Evolutionary conservation across 30 jellyfish, hydroid and myxozoan genomes (phyloP).

Genomic region (Phacellophora camtschatica): DNA sequence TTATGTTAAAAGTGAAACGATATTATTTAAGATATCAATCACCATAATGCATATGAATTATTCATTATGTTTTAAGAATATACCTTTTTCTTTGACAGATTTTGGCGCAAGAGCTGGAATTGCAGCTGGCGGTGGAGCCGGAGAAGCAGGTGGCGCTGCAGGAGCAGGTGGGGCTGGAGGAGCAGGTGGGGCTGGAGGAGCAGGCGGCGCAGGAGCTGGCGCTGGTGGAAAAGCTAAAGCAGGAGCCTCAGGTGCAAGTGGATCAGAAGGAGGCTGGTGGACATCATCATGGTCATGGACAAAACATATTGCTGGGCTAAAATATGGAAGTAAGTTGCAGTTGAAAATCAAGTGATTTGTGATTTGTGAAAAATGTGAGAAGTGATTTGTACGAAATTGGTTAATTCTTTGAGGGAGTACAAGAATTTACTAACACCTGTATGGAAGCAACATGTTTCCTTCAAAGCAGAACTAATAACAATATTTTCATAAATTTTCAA

Average conservation of each 20-base stretch:
- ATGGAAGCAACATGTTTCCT: too few species aligned
- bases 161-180: conserved; percentile 39
- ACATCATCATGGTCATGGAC: conserved; percentile 64
- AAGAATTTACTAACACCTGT: too few species aligned
- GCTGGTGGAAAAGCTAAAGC: conserved; percentile 41
- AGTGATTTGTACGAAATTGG: too few species aligned
- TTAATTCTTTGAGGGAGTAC: too few species aligned
- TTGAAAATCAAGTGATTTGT: too few species aligned
- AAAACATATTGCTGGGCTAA: conserved; percentile 43
- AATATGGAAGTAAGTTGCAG: conserved; percentile 69
- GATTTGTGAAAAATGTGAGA: too few species aligned
- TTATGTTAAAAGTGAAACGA: too few species aligned
- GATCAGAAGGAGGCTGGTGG: conserved; percentile 83
- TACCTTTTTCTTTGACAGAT: background rate
- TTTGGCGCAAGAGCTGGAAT: conserved; percentile 67
- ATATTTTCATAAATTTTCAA: too few species aligned
- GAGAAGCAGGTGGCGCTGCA: conserved; percentile 40
- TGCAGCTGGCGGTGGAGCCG: conserved; percentile 43
- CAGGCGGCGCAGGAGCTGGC: conserved; percentile 43
- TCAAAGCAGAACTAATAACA: too few species aligned
- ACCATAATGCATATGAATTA: too few species aligned
- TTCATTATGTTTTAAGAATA: too few species aligned
- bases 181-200: conserved; percentile 54
- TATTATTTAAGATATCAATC: too few species aligned
- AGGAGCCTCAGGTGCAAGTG: conserved; percentile 68